Percentiles rank a stretch among this genome's conserved stretches.
These are phyloP conservation scores for Sylvietta virens DNA, from an alignment of 2,113 vertebrate species.

Conservation along the genomic window DNA sequence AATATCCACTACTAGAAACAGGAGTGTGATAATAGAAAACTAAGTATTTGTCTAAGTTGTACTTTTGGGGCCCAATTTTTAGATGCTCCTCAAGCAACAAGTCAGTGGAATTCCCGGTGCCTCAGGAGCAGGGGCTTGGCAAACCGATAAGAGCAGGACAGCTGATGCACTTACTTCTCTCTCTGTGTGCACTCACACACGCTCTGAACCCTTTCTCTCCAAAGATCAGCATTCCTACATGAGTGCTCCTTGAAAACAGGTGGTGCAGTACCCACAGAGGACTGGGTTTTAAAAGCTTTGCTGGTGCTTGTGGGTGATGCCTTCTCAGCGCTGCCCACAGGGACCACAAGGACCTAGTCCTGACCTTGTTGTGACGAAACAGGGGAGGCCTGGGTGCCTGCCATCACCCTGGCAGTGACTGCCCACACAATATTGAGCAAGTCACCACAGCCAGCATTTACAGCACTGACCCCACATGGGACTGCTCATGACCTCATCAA, in stretches of 20 bases:
- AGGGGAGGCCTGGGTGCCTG: neutral
- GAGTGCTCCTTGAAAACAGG: neutral
- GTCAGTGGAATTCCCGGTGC: neutral
- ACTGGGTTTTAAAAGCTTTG: neutral
- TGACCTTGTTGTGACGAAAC: neutral
- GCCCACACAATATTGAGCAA: rapidly evolving
- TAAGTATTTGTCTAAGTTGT: neutral
- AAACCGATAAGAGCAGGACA: neutral
- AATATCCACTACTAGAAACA: neutral
- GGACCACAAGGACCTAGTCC: neutral
- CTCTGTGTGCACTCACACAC: neutral
- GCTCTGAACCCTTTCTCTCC: neutral
- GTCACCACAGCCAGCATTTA: neutral
- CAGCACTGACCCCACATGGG: neutral
- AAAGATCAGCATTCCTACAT: neutral
- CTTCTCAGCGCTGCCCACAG: neutral
- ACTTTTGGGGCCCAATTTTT: neutral
- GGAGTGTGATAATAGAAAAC: neutral
- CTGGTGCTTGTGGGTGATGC: neutral
- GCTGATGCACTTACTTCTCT: neutral
- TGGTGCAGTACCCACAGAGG: neutral
- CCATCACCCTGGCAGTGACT: neutral
- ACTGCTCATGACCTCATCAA: neutral
- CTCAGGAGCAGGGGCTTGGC: neutral
- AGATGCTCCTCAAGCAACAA: neutral